These are phyloP conservation scores for Xerus rutilus DNA, from an alignment of 2,797 vertebrate species.

Conservation along the genomic window DNA sequence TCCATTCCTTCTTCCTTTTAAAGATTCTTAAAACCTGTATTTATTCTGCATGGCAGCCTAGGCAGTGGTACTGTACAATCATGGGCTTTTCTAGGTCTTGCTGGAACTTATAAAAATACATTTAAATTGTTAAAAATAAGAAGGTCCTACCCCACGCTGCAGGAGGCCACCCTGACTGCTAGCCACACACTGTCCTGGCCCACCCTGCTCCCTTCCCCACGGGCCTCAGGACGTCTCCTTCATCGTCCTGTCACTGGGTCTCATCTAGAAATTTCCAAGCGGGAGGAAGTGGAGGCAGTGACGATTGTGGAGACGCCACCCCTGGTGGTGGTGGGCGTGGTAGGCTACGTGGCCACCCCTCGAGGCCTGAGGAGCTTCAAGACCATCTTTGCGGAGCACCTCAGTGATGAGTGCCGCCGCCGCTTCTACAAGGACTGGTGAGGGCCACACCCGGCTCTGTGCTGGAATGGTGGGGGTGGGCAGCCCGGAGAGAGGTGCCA, in stretches of 20 bases:
- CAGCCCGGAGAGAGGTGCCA: neutral
- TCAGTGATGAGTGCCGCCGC: constrained; percentile 95
- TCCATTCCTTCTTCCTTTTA: neutral
- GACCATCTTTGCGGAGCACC: constrained; percentile 96
- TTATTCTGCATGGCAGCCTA: neutral
- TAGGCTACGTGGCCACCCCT: constrained; percentile 94
- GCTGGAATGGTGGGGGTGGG: neutral
- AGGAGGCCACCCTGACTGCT: neutral
- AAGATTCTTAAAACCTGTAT: neutral
- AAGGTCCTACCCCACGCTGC: neutral
- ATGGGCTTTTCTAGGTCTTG: neutral
- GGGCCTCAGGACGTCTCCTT: neutral
- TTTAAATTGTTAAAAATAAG: neutral
- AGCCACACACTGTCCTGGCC: neutral
- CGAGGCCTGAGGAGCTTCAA: constrained; percentile 93
- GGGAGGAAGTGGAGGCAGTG: constrained; percentile 96
- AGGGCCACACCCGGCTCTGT: neutral
- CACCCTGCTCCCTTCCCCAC: neutral
- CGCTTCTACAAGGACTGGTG: constrained; percentile 98
- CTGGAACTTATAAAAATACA: neutral
- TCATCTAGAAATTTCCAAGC: constrained; percentile 92
- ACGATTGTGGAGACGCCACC: constrained; percentile 96
- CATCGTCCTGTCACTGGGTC: neutral
- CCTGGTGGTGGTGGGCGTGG: constrained; percentile 93
- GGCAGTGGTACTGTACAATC: neutral